These are phyloP conservation scores for Fulmarus glacialis DNA, from an alignment of 2,113 vertebrate genomes.

Conservation along the genomic window DNA sequence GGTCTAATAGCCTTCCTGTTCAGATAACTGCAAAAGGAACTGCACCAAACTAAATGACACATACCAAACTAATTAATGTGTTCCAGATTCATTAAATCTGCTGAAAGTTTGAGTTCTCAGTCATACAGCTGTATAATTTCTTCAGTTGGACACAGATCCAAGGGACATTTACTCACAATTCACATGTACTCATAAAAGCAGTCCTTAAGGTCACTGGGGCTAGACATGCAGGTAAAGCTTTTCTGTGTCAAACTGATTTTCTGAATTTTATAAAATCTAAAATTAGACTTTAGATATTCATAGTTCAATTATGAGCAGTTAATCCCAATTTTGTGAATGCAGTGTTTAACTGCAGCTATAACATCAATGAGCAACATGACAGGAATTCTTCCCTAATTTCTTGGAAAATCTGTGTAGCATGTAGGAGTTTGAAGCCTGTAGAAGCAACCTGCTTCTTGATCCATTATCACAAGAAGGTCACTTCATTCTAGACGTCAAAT, in stretches of 20 bases:
- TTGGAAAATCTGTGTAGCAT: background rate
- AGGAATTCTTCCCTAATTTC: background rate
- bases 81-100: background rate
- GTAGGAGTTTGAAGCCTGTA: background rate
- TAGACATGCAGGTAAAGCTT: background rate
- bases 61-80: background rate
- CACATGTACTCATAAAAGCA: background rate
- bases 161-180: background rate
- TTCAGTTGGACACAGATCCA: background rate
- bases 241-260: background rate
- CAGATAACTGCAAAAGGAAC: background rate
- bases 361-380: background rate
- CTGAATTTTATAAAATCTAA: background rate
- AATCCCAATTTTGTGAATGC: background rate
- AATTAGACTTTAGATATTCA: background rate
- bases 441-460: background rate
- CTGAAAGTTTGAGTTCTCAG: background rate
- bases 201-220: too few relatives aligned
- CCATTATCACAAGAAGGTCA: background rate
- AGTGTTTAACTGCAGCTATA: background rate
- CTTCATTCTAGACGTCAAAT: background rate
- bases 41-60: background rate
- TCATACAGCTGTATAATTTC: background rate
- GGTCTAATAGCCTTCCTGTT: background rate
- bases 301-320: background rate